These are phyloP conservation scores for Epinephelus awoara DNA, from an alignment of 2,797 vertebrate species.

Conservation along the genomic window DNA sequence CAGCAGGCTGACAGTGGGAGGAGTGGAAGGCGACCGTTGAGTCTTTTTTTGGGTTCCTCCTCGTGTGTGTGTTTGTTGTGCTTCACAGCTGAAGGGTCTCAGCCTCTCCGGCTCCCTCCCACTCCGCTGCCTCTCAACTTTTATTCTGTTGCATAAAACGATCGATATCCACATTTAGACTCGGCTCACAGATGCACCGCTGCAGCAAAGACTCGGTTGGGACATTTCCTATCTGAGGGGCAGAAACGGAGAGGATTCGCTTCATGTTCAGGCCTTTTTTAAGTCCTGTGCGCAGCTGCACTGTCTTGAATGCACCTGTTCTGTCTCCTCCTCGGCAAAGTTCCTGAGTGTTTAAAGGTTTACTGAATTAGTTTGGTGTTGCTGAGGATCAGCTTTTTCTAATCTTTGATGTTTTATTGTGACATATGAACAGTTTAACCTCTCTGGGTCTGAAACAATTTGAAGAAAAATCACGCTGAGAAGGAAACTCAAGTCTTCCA, in stretches of 20 bases:
- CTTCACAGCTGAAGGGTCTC: slow-evolving; percentile 60
- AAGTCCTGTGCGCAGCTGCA: not conserved
- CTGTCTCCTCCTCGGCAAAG: too few relatives aligned
- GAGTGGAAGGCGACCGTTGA: not conserved
- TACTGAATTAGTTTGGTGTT: too few relatives aligned
- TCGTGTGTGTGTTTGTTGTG: slow-evolving; percentile 30
- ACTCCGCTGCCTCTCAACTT: slow-evolving; percentile 34
- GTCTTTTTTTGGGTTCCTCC: slow-evolving; percentile 17
- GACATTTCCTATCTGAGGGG: not conserved
- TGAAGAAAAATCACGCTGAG: too few relatives aligned
- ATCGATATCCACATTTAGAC: slow-evolving; percentile 66
- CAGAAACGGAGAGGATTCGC: not conserved
- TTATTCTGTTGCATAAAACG: slow-evolving; percentile 50
- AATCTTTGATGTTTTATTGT: too few relatives aligned
- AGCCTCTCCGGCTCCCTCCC: slow-evolving; percentile 33
- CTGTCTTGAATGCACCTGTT: too few relatives aligned
- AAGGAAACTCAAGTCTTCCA: too few relatives aligned
- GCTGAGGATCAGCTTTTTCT: too few relatives aligned
- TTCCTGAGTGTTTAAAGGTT: too few relatives aligned
- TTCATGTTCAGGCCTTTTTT: not conserved
- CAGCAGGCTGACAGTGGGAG: slow-evolving; percentile 25
- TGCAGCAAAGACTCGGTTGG: not conserved
- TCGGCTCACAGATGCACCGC: not conserved
- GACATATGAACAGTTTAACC: too few relatives aligned
- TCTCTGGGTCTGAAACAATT: too few relatives aligned